These are phyloP conservation scores for Pteropus alecto DNA, from an alignment of 2,113 vertebrate species.

Conservation along the genomic window DNA sequence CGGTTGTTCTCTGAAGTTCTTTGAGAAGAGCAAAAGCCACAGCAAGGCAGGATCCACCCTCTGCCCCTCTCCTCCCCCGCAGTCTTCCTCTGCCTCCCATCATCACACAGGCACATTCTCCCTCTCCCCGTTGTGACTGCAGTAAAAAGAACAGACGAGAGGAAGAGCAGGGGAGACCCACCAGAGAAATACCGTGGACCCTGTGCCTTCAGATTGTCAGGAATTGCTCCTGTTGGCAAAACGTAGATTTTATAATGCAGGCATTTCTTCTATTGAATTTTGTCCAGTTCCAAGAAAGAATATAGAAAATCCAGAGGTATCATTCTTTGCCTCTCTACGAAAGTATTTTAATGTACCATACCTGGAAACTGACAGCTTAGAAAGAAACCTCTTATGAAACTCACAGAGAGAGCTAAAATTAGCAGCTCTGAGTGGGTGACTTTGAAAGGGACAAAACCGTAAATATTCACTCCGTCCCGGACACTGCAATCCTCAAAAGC, in stretches of 20 bases:
- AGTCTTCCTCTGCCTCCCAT: not conserved
- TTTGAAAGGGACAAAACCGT: slow-evolving; percentile 57
- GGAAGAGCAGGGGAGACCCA: not conserved
- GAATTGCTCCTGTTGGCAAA: not conserved
- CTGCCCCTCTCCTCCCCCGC: not conserved
- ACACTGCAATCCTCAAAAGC: slow-evolving; percentile 26
- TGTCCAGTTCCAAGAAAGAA: slow-evolving; percentile 28
- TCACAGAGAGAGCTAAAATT: slow-evolving; percentile 48
- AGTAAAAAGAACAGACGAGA: not conserved
- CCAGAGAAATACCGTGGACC: not conserved
- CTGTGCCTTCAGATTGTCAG: not conserved
- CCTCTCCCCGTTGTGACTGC: not conserved
- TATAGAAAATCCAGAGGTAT: not conserved
- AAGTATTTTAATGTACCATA: slow-evolving; percentile 10
- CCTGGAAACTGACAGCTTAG: slow-evolving; percentile 52
- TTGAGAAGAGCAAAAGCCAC: slow-evolving; percentile 34
- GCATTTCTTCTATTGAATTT: not conserved
- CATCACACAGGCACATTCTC: not conserved
- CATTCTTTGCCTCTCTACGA: not conserved
- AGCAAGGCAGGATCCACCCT: not conserved
- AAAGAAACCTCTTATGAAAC: slow-evolving; percentile 46
- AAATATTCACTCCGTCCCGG: not conserved
- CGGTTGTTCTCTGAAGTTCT: slow-evolving; percentile 12
- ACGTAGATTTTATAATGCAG: not conserved
- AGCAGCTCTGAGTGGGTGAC: slow-evolving; percentile 53